These are phyloP conservation scores for Gorsachius magnificus DNA, from an alignment of 2,797 vertebrate species.

Conservation along the genomic window DNA sequence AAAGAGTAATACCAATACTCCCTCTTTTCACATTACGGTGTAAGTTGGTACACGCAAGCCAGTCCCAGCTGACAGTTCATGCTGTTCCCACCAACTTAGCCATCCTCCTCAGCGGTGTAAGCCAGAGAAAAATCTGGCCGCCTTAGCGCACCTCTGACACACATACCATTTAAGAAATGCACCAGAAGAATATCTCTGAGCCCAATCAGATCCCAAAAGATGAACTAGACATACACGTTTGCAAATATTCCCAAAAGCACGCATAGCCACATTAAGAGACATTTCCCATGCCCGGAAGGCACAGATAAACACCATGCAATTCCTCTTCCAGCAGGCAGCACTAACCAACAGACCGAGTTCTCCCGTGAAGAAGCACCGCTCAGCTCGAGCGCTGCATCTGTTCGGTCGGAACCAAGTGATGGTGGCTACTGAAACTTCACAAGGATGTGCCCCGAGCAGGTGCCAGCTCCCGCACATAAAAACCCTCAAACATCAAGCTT, in stretches of 20 bases:
- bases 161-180: neutral
- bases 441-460: rapidly evolving
- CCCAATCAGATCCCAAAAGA: neutral
- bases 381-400: too few relatives aligned
- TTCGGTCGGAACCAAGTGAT: rapidly evolving
- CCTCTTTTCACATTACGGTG: neutral
- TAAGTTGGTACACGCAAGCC: neutral
- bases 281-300: neutral
- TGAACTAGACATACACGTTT: neutral
- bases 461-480: neutral
- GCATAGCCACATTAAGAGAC: neutral
- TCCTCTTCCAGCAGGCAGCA: neutral
- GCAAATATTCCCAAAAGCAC: neutral
- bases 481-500: neutral
- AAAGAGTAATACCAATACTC: neutral
- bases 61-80: neutral
- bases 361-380: neutral
- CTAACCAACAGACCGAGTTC: neutral
- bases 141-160: too few relatives aligned
- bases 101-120: neutral
- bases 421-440: neutral
- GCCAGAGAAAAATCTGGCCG: neutral
- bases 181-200: neutral
- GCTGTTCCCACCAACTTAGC: neutral
- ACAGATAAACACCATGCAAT: neutral